Base-by-base conservation (phyloP, 2,113 vertebrate species). In the Etia nguti region DNA sequence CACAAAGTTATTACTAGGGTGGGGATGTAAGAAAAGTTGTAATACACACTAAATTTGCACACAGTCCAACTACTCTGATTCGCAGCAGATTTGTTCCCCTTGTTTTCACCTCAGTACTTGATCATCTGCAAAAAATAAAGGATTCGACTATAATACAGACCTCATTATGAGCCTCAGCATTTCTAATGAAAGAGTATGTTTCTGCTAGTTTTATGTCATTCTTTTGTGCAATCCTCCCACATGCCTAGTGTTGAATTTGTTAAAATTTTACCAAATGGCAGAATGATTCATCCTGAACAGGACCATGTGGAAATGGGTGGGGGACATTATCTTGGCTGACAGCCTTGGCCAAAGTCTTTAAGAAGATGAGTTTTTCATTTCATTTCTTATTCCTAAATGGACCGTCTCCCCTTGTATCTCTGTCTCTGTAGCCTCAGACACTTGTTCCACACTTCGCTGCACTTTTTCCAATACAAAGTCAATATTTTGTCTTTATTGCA, bases 391-490 rank as follows among this genome's bases (percentile, higher is more conserved):
- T 81, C 83, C 88, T 90, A 83, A 60, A 43, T 12, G 56, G 34
- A 7, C 68, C 7, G 43, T 80, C 81, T 79, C 80, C 86, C 34
- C 82, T 41, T 31, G 22, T 68, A 77, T 88, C 77, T 84, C 41
- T 3, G 11, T 50, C 82, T 56, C 80, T 8, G 16, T 50, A 10
- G 46, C 55, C 88, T 59, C 43, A 10, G 65, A 77, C 34, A 6
- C 62, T 89, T 20, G 10, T 92, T 93, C 90, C 88, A 59, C 84
- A 91, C 90, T 84, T 50, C 57, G 7, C 89, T 93, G 92, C 94
- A 94, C 88, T 95, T 95, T 94, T 91, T 94, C 92, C 79, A 34
- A 91, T 93, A 86, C 91, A 94, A 93, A 95, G 94, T 96, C 96
- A 96, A 95, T 95, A 96, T 96, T 96, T 93, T 93, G 91, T 88